Evolutionary conservation across 2,797 vertebrate species (phyloP).

Genomic region (Xenopus petersii): DNA sequence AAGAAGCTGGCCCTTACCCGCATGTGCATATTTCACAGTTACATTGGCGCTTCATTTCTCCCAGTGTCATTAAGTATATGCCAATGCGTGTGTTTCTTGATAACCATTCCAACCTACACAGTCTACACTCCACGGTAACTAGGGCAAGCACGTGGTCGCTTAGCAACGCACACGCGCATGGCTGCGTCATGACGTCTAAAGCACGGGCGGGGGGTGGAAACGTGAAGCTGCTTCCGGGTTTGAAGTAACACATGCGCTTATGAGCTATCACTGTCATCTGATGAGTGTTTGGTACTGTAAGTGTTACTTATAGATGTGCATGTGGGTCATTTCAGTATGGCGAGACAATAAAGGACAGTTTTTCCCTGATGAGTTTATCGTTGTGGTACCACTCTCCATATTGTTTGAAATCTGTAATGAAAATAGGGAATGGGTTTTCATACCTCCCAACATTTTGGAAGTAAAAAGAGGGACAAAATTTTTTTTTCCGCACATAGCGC

Average conservation of each 20-base stretch:
- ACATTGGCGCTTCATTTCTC: constrained; percentile 61
- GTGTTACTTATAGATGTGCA: too few relatives aligned
- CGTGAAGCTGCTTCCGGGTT: constrained; percentile 58
- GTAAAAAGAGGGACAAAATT: too few relatives aligned
- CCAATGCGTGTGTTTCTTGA: neutral
- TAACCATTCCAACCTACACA: neutral
- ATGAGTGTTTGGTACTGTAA: too few relatives aligned
- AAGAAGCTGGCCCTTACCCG: constrained; percentile 64
- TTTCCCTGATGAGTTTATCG: too few relatives aligned
- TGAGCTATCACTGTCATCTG: neutral
- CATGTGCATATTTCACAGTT: constrained; percentile 76
- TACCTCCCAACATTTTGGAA: too few relatives aligned
- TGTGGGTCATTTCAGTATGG: too few relatives aligned
- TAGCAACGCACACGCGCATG: constrained; percentile 49
- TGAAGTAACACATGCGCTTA: constrained; percentile 42
- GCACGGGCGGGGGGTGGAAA: constrained; percentile 5
- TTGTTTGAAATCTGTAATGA: too few relatives aligned
- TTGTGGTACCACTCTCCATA: too few relatives aligned
- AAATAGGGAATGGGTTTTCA: too few relatives aligned
- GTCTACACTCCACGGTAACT: constrained; percentile 9
- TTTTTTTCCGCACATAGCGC: too few relatives aligned
- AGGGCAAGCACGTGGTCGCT: constrained; percentile 47
- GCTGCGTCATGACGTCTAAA: constrained; percentile 17
- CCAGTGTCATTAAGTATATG: neutral
- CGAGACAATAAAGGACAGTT: too few relatives aligned